Conservation (phyloP, 2,888 invertebrate genomes). For the Tridacna crocea region DNA sequence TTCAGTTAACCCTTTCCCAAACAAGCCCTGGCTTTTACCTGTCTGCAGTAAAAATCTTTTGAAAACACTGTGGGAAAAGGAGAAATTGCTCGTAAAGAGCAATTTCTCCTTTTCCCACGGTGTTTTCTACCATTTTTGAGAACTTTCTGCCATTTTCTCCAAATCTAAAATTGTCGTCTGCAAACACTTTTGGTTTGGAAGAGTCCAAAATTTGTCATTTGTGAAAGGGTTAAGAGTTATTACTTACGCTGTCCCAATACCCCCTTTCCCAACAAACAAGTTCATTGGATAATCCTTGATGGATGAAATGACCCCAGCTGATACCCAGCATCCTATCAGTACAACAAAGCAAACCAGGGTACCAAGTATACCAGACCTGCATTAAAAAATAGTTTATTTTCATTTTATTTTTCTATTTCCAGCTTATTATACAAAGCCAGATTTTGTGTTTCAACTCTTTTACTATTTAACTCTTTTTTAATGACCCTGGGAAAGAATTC, state of each 20-base stretch:
- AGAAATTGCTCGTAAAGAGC: too few species aligned
- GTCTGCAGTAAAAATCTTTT: too few species aligned
- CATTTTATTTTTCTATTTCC: neutral
- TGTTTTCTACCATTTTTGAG: too few species aligned
- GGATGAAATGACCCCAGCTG: constrained; percentile 45
- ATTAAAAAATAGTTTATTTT: neutral
- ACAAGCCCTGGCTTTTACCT: too few species aligned
- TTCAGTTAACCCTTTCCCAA: too few species aligned
- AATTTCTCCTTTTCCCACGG: too few species aligned
- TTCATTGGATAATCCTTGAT: constrained; percentile 42
- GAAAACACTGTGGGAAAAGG: too few species aligned
- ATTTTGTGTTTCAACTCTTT: neutral
- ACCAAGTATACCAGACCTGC: constrained; percentile 49
- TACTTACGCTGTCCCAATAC: constrained; percentile 10
- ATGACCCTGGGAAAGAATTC: too few species aligned
- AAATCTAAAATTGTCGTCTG: too few species aligned
- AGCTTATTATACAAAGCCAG: neutral
- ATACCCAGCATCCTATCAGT: constrained; percentile 44
- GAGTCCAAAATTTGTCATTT: neutral
- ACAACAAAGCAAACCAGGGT: constrained; percentile 43
- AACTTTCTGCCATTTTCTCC: too few species aligned
- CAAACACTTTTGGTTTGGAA: too few species aligned
- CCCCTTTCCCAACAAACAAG: constrained; percentile 30
- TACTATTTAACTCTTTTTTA: too few species aligned
- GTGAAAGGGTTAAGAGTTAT: neutral